Conservation (phyloP, 2,888 invertebrate species). For the Eulithis prunata region DNA sequence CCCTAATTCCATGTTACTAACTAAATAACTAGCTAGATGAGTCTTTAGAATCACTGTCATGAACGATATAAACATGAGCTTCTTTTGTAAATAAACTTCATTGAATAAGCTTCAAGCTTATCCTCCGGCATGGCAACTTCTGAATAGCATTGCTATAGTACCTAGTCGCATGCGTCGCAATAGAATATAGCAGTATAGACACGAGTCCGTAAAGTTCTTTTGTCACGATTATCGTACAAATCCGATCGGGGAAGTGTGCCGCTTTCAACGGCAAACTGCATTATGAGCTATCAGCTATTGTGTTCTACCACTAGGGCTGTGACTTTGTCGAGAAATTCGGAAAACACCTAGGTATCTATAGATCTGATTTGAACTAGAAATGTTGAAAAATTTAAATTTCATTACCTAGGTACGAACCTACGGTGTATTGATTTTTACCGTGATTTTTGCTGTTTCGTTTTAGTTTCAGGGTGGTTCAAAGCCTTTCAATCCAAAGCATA, state of each 20-base stretch:
- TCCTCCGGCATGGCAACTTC: constrained; percentile 51
- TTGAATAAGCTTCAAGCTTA: constrained; percentile 42
- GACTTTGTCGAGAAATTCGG: constrained; percentile 5
- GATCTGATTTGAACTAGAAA: neutral
- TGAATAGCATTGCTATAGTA: constrained; percentile 36
- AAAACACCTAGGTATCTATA: neutral
- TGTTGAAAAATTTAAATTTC: too few relatives aligned
- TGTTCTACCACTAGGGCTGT: constrained; percentile 53
- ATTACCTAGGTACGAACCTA: too few relatives aligned
- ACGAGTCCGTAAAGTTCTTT: constrained; percentile 78
- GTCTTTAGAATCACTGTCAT: too few relatives aligned
- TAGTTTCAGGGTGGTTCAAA: neutral
- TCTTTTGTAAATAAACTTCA: constrained; percentile 24
- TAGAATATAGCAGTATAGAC: constrained; percentile 57
- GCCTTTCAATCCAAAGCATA: neutral
- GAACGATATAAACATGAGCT: constrained; percentile 19
- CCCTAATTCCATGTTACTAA: too few relatives aligned
- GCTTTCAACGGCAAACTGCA: constrained; percentile 82
- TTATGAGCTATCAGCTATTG: constrained; percentile 80
- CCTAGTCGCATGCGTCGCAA: constrained; percentile 57
- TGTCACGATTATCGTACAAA: constrained; percentile 83
- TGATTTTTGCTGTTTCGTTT: too few relatives aligned
- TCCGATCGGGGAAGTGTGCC: constrained; percentile 82
- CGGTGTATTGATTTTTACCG: too few relatives aligned
- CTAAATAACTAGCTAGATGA: too few relatives aligned